Conservation (phyloP, 2,888 invertebrate genomes). For the Mythimna vitellina region DNA sequence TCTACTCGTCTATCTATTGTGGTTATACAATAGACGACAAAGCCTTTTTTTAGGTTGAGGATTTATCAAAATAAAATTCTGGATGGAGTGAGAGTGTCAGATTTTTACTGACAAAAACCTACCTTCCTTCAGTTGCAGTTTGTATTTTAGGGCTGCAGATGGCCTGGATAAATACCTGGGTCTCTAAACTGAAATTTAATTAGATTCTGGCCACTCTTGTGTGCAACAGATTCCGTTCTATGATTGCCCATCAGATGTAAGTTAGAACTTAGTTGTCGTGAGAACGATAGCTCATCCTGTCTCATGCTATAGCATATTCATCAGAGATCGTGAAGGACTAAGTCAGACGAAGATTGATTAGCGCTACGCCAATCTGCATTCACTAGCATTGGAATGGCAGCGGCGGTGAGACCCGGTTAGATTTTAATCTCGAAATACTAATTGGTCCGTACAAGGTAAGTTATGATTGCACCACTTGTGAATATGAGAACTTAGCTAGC, state of each 20-base stretch:
- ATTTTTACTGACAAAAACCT: no score
- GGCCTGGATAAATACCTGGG: no score
- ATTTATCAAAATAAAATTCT: no score
- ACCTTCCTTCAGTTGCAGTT: no score
- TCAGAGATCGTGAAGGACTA: not conserved
- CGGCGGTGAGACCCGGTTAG: not conserved
- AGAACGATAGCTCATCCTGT: not conserved
- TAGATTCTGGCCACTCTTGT: not conserved
- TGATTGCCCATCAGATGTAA: not conserved
- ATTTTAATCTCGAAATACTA: slow-evolving; percentile 25
- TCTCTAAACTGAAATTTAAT: not conserved
- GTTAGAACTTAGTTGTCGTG: not conserved
- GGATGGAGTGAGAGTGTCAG: no score
- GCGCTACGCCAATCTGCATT: slow-evolving; percentile 11
- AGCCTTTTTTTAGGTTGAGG: no score
- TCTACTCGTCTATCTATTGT: no score
- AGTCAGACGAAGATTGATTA: slow-evolving; percentile 29
- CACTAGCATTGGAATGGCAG: slow-evolving; percentile 2
- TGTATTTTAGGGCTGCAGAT: no score
- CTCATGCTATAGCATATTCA: not conserved
- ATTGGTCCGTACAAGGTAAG: slow-evolving; percentile 2
- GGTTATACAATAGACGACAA: no score
- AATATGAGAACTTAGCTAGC: not conserved
- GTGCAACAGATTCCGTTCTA: not conserved
- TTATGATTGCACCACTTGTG: slow-evolving; percentile 2